Conservation (phyloP, 2,797 vertebrate genomes). For the Neoniphon sammara region DNA sequence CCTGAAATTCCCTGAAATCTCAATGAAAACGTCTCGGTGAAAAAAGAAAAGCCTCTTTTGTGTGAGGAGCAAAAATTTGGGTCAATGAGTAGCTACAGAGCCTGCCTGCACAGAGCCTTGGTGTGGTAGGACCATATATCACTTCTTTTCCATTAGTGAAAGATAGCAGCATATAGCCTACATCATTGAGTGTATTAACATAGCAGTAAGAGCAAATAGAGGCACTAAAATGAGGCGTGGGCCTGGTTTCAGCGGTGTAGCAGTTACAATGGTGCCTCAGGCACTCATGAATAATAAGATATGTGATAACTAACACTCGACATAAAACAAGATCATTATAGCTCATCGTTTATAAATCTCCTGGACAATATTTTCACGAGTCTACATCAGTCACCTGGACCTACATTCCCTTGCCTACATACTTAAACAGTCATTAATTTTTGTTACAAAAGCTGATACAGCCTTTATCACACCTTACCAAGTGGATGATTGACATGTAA, state of each 20-base stretch:
- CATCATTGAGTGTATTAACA: constrained; percentile 65
- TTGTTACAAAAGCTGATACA: constrained; percentile 49
- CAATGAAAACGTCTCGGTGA: constrained; percentile 15
- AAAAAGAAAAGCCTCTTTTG: constrained; percentile 22
- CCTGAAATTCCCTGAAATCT: constrained; percentile 14
- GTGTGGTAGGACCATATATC: constrained; percentile 50
- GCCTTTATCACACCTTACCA: constrained; percentile 55
- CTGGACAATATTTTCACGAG: constrained; percentile 27
- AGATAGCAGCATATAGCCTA: constrained; percentile 48
- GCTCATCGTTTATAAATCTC: constrained; percentile 41
- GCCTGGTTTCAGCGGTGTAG: constrained; percentile 71
- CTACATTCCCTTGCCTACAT: constrained; percentile 44
- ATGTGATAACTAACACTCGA: constrained; percentile 69
- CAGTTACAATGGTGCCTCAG: constrained; percentile 67
- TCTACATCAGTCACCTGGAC: constrained; percentile 55
- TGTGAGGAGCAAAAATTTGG: constrained; percentile 58
- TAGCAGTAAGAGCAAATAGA: constrained; percentile 60
- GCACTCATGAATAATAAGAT: constrained; percentile 76
- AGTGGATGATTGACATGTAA: constrained; percentile 40
- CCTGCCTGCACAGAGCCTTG: constrained; percentile 52
- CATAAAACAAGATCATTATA: constrained; percentile 48
- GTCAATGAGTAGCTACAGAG: constrained; percentile 64
- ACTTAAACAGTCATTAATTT: constrained; percentile 49
- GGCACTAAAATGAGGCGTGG: constrained; percentile 74
- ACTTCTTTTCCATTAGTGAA: constrained; percentile 47